A percentile compares a stretch with the other conserved stretches of the same genome.
phyloP scores from a whole-genome alignment of 2,888 invertebrate genomes.

The Acanthosepion pharaonis region DNA sequence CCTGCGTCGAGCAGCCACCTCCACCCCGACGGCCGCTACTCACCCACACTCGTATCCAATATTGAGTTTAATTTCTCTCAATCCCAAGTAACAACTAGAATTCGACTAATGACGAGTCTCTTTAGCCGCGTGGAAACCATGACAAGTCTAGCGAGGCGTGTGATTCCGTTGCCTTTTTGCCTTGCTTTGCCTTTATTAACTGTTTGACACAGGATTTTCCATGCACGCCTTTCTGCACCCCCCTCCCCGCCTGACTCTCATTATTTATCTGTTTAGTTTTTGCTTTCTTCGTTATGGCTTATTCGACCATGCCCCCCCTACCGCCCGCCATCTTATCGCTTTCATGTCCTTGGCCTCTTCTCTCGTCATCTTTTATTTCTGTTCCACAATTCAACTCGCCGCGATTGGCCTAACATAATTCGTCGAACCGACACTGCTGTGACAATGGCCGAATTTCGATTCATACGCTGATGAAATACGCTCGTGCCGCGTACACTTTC shows the following conservation, averaged over 20 bases:
- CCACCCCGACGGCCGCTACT: neutral
- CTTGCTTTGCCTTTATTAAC: slow-evolving; percentile 33
- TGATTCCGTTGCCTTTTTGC: neutral
- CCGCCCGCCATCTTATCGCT: neutral
- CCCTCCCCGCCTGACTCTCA: neutral
- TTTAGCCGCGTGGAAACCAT: neutral
- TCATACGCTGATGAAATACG: slow-evolving; percentile 20
- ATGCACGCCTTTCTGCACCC: neutral
- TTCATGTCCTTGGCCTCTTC: neutral
- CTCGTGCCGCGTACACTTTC: neutral
- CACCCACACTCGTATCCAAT: slow-evolving; percentile 20
- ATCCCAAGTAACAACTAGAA: slow-evolving; percentile 33
- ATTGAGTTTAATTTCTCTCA: slow-evolving; percentile 22
- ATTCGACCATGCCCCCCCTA: neutral
- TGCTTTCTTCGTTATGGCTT: neutral
- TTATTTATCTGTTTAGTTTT: slow-evolving; percentile 6
- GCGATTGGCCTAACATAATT: slow-evolving; percentile 33
- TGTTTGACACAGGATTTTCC: slow-evolving; percentile 6
- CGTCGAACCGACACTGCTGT: neutral
- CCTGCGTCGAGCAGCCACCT: neutral
- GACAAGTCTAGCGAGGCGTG: neutral
- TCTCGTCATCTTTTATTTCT: slow-evolving; percentile 24
- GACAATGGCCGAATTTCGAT: slow-evolving; percentile 8
- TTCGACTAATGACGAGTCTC: slow-evolving; percentile 23
- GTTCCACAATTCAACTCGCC: neutral